Evolutionary conservation across 1,140 invertebrate species (phyloP), one percentile per base, ranked within the genome.

Genomic region (Wiebesia pumilae): DNA sequence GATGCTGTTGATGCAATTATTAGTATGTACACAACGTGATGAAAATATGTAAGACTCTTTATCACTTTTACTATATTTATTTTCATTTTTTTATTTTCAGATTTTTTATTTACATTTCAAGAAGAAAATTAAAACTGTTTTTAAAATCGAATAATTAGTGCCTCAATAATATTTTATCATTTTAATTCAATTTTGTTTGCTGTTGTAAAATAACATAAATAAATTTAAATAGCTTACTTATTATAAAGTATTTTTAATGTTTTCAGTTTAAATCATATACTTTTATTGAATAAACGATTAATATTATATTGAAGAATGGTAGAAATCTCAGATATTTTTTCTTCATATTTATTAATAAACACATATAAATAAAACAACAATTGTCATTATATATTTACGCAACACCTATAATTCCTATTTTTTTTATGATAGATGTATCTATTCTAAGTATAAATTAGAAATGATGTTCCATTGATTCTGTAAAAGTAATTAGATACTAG

Each of bases 1-100:
- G 7, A 38, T 10, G 12, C 38, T 43, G 71, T 75, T 75, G 71
- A 75, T 75, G 71, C 40, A 75, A 75, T 75, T 75, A 75, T 75
- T 75, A 75, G 71, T 75, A 27, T 75, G 40, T 43, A 43, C 71
- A 43, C 71, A 43, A 43, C 38, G 7, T n/a, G 38, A 43, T n/a
- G 40, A 43, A 75, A 75, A n/a, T n/a, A 43, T 6, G 24, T 75
- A 75, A 75, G 0, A 10, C 71, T 43, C 24, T 75, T 75, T 75
- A 75, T 75, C 27, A 43, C 19, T 75, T 75, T 75, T 30, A 40
- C 4, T 73, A 40, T 27, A 30, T 73, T 73, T 73, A 40, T 73
- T 73, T 75, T n/a, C 24, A 43, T 43, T 75, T n/a, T n/a, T n/a
- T n/a, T 43, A 43, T 21, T n/a, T 43, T 0, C 9, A 43, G 38